phyloP scores from a whole-genome alignment of 2,113 vertebrate species.

The Martes martes region DNA sequence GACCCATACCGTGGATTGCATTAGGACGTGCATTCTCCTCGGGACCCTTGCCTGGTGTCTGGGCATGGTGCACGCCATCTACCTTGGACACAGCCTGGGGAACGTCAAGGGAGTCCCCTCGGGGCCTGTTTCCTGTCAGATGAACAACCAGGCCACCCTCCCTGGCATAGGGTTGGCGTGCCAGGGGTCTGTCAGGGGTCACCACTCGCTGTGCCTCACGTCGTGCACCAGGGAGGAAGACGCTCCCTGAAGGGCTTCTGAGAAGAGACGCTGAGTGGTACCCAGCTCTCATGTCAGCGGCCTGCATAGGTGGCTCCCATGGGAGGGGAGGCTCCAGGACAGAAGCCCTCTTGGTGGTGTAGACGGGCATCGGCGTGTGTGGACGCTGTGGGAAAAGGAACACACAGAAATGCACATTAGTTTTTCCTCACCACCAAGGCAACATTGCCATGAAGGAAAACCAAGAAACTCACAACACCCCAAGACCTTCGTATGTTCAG shows the following conservation, averaged over 20 bases:
- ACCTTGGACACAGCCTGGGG: neutral
- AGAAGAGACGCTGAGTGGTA: too few species aligned
- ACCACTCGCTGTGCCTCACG: neutral
- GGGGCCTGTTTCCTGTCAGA: neutral
- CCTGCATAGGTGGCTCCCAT: rapidly evolving
- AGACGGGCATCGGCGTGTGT: neutral
- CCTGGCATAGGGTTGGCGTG: neutral
- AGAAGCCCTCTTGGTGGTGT: neutral
- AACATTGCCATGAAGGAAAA: too few species aligned
- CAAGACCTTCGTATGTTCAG: too few species aligned
- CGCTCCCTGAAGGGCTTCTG: neutral
- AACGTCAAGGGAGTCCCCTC: rapidly evolving
- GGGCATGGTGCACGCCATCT: neutral
- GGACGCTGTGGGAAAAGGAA: neutral
- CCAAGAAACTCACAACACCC: too few species aligned
- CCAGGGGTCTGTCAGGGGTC: neutral
- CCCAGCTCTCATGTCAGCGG: too few species aligned
- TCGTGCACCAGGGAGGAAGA: neutral
- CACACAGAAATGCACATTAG: neutral
- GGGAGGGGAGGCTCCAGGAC: neutral
- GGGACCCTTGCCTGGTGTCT: neutral
- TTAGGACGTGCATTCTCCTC: neutral
- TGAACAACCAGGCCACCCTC: neutral
- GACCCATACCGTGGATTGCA: neutral
- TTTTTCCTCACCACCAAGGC: neutral